Evolutionary conservation across 2,113 vertebrate species (phyloP).

Genomic region (Bubalus kerabau): DNA sequence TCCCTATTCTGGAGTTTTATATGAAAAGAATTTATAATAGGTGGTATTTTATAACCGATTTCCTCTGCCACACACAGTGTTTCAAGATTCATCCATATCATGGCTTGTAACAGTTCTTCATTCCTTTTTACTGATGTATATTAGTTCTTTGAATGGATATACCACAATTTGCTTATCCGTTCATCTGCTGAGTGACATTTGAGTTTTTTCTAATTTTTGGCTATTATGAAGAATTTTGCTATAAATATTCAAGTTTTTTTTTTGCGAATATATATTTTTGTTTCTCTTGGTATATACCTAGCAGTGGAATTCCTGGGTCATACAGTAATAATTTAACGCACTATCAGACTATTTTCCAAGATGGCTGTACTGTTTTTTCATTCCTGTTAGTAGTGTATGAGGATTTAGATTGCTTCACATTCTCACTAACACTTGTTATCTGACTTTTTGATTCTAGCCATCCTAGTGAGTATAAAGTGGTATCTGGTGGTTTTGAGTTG

Average conservation of each 20-base stretch:
- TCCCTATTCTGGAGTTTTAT: not conserved
- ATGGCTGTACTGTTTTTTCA: not conserved
- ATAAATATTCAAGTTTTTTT: not conserved
- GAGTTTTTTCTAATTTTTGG: not conserved
- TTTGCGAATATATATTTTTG: not conserved
- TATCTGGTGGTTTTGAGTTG: not conserved
- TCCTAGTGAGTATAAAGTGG: not conserved
- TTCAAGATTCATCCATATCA: not conserved
- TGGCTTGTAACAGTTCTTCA: not conserved
- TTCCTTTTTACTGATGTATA: not conserved
- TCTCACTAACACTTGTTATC: not conserved
- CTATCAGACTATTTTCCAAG: not conserved
- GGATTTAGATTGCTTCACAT: not conserved
- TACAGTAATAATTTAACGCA: not conserved
- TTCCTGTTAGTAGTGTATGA: not conserved
- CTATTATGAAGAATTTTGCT: not conserved
- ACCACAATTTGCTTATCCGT: not conserved
- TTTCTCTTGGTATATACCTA: not conserved
- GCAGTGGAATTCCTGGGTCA: not conserved
- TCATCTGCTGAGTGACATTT: not conserved
- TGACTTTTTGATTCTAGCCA: not conserved
- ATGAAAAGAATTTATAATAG: not conserved
- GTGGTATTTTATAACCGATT: not conserved
- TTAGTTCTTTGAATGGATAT: not conserved
- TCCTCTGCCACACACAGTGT: not conserved